Evolutionary conservation across 2,797 vertebrate species (phyloP).

Genomic region (Coregonus ussuriensis): DNA sequence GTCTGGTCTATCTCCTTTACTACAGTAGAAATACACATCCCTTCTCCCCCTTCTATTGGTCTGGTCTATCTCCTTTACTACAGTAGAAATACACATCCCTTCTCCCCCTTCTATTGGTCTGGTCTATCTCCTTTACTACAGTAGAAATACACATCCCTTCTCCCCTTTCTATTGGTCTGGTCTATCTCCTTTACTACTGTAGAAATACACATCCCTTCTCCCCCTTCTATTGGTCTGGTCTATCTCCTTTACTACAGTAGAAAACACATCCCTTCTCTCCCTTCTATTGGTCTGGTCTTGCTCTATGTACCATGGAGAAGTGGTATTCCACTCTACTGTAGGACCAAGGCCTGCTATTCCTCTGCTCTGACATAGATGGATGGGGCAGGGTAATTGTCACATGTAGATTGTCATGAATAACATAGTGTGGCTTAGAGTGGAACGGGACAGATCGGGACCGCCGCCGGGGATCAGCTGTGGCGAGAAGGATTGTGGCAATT

Average conservation of each 20-base stretch:
- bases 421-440: slow-evolving; percentile 64
- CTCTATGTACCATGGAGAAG: slow-evolving; percentile 60
- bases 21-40: too few relatives aligned
- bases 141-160: slow-evolving; percentile 9
- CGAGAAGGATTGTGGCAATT: slow-evolving; percentile 81
- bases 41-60: too few relatives aligned
- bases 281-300: slow-evolving; percentile 60
- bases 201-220: too few relatives aligned
- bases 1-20: too few relatives aligned
- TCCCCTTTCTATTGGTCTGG: slow-evolving; percentile 51
- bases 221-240: slow-evolving; percentile 53
- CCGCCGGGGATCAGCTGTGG: slow-evolving; percentile 71
- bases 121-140: too few relatives aligned
- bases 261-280: too few relatives aligned
- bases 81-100: too few relatives aligned
- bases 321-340: slow-evolving; percentile 51
- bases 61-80: too few relatives aligned
- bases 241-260: too few relatives aligned
- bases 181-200: slow-evolving; percentile 37
- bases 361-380: slow-evolving; percentile 62
- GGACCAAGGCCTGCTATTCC: slow-evolving; percentile 45
- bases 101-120: too few relatives aligned
- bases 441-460: slow-evolving; percentile 49
- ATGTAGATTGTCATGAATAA: slow-evolving; percentile 80
- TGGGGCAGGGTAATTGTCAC: slow-evolving; percentile 76